Percentiles rank a stretch among this genome's conserved stretches.
Conservation (phyloP, 2,113 vertebrate species). For the Thymallus thymallus region DNA sequence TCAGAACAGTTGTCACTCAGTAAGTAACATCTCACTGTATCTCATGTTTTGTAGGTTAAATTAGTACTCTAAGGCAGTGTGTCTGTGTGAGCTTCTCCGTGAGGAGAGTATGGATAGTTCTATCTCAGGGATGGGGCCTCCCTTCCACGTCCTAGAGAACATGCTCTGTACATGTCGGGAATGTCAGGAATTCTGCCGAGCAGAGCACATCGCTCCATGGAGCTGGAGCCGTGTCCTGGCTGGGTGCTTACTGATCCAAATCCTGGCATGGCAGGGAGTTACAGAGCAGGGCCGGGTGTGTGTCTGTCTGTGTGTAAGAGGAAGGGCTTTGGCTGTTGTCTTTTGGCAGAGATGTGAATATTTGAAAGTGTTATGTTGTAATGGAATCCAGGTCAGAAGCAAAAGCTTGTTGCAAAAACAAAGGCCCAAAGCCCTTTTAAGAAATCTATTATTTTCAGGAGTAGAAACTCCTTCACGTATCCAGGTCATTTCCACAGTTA, state of each 20-base stretch:
- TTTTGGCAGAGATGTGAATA: constrained; percentile 54
- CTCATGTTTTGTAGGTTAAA: too few relatives aligned
- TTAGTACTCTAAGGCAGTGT: neutral
- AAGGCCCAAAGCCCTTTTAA: constrained; percentile 53
- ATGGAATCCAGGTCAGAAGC: constrained; percentile 64
- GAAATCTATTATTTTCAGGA: constrained; percentile 40
- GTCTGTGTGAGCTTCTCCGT: neutral
- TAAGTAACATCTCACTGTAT: too few relatives aligned
- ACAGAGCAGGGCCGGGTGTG: neutral
- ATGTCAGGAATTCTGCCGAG: constrained; percentile 66
- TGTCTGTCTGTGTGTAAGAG: neutral
- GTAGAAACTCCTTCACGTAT: neutral
- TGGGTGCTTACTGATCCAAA: constrained; percentile 28
- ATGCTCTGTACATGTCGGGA: constrained; percentile 64
- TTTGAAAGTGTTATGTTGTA: constrained; percentile 52
- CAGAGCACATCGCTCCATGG: constrained; percentile 29
- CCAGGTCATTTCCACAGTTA: constrained; percentile 34
- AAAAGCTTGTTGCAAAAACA: constrained; percentile 46
- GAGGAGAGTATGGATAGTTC: neutral
- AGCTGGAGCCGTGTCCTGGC: neutral
- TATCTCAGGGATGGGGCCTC: constrained; percentile 8
- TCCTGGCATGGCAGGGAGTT: neutral
- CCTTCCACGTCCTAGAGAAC: constrained; percentile 39
- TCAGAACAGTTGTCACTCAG: too few relatives aligned
- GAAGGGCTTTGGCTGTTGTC: constrained; percentile 38